Evolutionary conservation across 2,888 invertebrate species (phyloP), one percentile per base, ranked within the genome.

Genomic region (Macrophya alboannulata): DNA sequence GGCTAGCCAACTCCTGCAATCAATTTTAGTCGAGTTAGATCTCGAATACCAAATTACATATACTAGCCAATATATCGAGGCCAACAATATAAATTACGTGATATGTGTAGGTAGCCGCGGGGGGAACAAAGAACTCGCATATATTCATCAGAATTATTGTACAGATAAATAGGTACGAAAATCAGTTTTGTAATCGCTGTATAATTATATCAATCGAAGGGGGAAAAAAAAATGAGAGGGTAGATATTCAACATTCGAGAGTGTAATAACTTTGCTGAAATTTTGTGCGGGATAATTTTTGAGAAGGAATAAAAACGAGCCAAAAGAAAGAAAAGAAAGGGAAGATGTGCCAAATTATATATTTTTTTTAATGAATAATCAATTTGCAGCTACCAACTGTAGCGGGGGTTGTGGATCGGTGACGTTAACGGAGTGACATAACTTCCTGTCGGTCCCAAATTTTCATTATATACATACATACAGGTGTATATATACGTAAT

Each of bases 371-470:
- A 55, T 55, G 55, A 55, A 55, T 55, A 55, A 55, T 55, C n/a
- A 55, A 55, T 55, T n/a, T 55, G 8, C 8, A 55, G 55, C 6
- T 8, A n/a, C 6, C 55, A n/a, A n/a, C 1, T n/a, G 55, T 55
- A 55, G 17, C 17, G 31, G 37, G 43, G 15, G 25, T 74, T 55
- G 48, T n/a, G 77, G 77, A 55, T 37, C 31, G 25, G 48, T 77
- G 77, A 55, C 77, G 77, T 77, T 43, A n/a, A 17, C 37, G 51
- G 21, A 43, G 43, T 81, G 81, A 81, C 81, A 62, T 81, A 81
- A 81, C 81, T 81, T 81, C 81, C 81, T 65, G 81, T 62, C 25
- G 43, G 31, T 17, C 43, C 77, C 59, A 62, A 77, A 62, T 55
- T 77, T 68, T 37, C 37, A 37, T 68, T 17, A 31, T 68, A 25